phyloP scores from a whole-genome alignment of 1,140 invertebrate genomes.

The Cydia splendana region DNA sequence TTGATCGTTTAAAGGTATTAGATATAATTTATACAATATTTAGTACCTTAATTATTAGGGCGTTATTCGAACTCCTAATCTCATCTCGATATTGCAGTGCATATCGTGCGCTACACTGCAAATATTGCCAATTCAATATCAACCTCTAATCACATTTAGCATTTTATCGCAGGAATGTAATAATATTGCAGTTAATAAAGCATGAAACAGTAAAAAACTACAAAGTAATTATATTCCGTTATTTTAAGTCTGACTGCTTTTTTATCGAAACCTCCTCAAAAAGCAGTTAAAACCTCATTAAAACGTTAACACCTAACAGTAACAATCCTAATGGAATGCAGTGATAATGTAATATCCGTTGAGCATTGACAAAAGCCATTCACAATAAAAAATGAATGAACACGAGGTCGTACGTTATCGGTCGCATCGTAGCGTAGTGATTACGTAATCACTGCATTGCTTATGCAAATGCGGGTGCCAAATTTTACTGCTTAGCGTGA shows the following conservation, averaged over 20 bases:
- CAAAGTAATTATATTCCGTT: not conserved
- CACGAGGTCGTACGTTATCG: constrained; percentile 2
- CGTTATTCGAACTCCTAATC: no score
- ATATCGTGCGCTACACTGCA: no score
- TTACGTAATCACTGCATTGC: not conserved
- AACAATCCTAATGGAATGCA: not conserved
- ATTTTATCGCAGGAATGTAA: no score
- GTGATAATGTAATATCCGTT: not conserved
- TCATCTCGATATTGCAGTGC: no score
- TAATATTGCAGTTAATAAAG: no score
- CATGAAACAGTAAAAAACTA: no score
- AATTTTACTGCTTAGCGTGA: not conserved
- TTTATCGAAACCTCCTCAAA: constrained; percentile 4
- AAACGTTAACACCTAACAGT: constrained; percentile 2
- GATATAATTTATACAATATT: no score
- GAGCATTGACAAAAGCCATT: constrained; percentile 10
- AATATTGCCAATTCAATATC: no score
- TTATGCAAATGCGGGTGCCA: not conserved
- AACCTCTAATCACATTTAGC: no score
- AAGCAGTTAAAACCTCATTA: not conserved
- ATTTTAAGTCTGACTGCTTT: not conserved
- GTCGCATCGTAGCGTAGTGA: not conserved
- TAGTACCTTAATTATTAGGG: no score
- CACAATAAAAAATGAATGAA: not conserved
- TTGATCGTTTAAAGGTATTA: no score